phyloP scores from a whole-genome alignment of 35 echinoderm and acorn worm species.

The Apostichopus californicus region DNA sequence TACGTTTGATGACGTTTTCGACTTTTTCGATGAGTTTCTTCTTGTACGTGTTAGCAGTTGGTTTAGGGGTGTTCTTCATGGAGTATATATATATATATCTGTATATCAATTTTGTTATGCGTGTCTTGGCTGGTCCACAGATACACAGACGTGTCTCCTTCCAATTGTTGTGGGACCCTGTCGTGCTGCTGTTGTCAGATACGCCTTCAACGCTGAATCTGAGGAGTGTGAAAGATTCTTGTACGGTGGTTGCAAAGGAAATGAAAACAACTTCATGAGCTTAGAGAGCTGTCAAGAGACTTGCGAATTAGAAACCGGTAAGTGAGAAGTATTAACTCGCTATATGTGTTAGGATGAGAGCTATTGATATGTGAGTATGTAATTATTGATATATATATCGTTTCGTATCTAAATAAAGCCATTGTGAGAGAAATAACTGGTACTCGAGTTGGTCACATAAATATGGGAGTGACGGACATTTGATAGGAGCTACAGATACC shows the following conservation, averaged over 20 bases:
- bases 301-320: neutral
- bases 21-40: slow-evolving; percentile 26
- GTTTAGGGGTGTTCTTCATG: slow-evolving; percentile 25
- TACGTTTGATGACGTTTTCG: slow-evolving; percentile 44
- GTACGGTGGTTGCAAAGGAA: slow-evolving; percentile 53
- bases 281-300: slow-evolving; percentile 12
- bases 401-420: too few species aligned
- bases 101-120: too few species aligned
- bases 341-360: too few species aligned
- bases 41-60: neutral
- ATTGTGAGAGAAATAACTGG: too few species aligned
- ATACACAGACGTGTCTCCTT: neutral
- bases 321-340: neutral
- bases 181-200: slow-evolving; percentile 1
- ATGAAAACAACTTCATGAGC: slow-evolving; percentile 53
- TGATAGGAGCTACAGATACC: too few species aligned
- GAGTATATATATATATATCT: neutral
- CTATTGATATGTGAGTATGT: too few species aligned
- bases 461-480: too few species aligned
- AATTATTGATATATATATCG: too few species aligned
- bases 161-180: slow-evolving; percentile 29
- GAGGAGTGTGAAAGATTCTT: slow-evolving; percentile 34
- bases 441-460: too few species aligned
- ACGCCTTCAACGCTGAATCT: slow-evolving; percentile 9
- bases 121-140: neutral